Evolutionary conservation across 2,888 invertebrate genomes (phyloP), one percentile per base, ranked within the genome.

Genomic region (Limulus polyphemus): DNA sequence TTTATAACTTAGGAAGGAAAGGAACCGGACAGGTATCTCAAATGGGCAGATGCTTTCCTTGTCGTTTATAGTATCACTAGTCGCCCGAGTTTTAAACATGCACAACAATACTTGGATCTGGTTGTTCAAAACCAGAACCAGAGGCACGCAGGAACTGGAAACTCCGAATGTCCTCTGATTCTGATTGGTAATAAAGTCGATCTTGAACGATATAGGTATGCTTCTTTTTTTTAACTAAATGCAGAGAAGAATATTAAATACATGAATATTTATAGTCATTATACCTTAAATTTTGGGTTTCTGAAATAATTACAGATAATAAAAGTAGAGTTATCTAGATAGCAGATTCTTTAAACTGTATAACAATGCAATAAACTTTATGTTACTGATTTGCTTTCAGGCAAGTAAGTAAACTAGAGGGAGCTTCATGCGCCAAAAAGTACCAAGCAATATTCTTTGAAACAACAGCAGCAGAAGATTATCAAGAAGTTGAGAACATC

Each of bases 21-120:
- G 50, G 74, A 76, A 62, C 73, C 75, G 2, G 72, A 72, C 32
- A 71, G 77, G 12, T 78, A 78, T 70, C 68, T 77, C 49, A 73
- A 74, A 62, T 79, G 79, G 79, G 78, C 78, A 5, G 77, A 78
- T 69, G 76, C 76, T 9, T 77, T 75, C 64, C 69, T 79, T 11
- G 73, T 79, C 11, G 77, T 79, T 5, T 79, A 79, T 71, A 77
- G 77, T 69, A 76, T 79, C 49, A 79, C 78, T 16, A 74, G 74
- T 67, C 70, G 75, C 55, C 67, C 71, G 16, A 77, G 76, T 65
- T 77, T 76, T 64, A 75, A 76, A 60, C 71, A 73, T 58, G 77
- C 78, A 10, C 72, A 75, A 58, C 72, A 72, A 14, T 74, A 77
- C 65, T 69, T 79, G 61, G 74, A 75, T 55, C 73, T 77, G n/a